These are phyloP conservation scores for Apeltes quadracus DNA, from an alignment of 2,113 vertebrate genomes.

Conservation along the genomic window DNA sequence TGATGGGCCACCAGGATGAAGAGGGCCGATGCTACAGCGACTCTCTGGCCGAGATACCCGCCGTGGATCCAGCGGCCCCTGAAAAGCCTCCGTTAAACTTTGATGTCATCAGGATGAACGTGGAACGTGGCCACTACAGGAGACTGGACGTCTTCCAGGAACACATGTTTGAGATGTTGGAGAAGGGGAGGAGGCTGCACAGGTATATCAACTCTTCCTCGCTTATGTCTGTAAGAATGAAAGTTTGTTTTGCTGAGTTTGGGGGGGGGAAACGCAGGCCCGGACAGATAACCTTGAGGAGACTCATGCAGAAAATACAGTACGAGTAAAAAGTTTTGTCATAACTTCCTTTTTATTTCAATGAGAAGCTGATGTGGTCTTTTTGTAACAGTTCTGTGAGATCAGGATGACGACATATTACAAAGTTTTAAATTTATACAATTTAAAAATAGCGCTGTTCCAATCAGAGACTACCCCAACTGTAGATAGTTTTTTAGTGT, in stretches of 20 bases:
- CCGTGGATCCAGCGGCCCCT: constrained; percentile 88
- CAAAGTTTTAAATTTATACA: background rate
- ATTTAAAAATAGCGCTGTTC: background rate
- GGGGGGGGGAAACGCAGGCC: background rate
- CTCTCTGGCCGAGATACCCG: constrained; percentile 95
- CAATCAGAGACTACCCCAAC: background rate
- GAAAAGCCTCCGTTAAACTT: constrained; percentile 91
- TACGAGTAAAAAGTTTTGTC: too few species aligned
- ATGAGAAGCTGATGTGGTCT: background rate
- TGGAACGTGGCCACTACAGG: constrained; percentile 93
- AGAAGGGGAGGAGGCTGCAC: constrained; percentile 92
- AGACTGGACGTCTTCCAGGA: constrained; percentile 97
- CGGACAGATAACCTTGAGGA: background rate
- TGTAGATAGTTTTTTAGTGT: background rate
- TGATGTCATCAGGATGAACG: constrained; percentile 91
- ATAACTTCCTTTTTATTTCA: background rate
- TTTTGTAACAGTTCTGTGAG: background rate
- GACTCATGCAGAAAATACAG: too few species aligned
- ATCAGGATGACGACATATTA: background rate
- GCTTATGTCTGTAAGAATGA: background rate
- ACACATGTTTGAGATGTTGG: constrained; percentile 96
- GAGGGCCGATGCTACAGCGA: constrained; percentile 98
- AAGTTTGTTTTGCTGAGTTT: background rate
- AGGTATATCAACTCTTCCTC: constrained; percentile 77
- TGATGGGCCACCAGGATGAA: constrained; percentile 97